Conservation (phyloP, 2,797 vertebrate species). For the Scolopax bukidnonensis region DNA sequence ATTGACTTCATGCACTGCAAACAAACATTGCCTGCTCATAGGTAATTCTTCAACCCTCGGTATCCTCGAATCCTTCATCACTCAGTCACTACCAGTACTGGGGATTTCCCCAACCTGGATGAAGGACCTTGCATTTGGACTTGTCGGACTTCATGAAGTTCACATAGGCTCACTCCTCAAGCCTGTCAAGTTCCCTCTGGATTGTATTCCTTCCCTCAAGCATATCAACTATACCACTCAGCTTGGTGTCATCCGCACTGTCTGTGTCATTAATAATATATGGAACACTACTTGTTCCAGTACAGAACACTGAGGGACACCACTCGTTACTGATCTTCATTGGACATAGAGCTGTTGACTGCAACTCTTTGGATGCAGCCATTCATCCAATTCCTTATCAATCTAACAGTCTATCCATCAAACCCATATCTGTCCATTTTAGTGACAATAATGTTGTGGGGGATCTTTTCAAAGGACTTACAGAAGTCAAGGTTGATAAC, state of each 20-base stretch:
- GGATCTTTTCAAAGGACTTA: neutral
- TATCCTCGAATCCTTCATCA: neutral
- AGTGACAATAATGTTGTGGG: neutral
- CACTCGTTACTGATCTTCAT: accelerated
- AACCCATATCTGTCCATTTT: neutral
- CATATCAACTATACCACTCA: neutral
- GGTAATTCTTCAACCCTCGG: neutral
- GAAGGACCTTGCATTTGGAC: neutral
- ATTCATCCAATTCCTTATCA: neutral
- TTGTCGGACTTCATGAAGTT: neutral
- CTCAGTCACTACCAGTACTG: neutral
- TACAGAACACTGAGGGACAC: neutral
- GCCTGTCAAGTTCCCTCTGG: neutral
- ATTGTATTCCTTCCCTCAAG: neutral
- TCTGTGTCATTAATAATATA: neutral
- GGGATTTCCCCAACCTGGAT: accelerated
- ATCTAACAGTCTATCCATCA: neutral
- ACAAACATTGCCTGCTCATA: neutral
- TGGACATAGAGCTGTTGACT: neutral
- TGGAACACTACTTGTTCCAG: neutral
- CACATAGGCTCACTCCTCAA: neutral
- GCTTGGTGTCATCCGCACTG: neutral
- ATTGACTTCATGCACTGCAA: neutral
- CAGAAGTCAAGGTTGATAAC: neutral
- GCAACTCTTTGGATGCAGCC: neutral